Conservation (phyloP, 2,113 vertebrate genomes). For the Ibidorhyncha struthersii region DNA sequence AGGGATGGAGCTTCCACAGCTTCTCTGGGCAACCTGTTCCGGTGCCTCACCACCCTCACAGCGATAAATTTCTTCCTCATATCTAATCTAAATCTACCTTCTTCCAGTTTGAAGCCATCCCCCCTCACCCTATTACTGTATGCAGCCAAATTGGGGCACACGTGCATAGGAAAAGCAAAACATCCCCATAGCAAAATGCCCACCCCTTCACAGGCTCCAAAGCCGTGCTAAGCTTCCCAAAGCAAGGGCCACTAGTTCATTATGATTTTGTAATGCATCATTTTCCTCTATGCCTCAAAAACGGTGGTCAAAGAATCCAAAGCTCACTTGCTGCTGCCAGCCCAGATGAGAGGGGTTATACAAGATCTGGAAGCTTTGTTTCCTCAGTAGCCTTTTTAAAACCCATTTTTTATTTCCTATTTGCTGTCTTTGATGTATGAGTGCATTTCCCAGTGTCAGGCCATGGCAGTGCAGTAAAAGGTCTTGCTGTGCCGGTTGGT, state of each 20-base stretch:
- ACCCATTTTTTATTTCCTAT: neutral
- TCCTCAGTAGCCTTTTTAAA: neutral
- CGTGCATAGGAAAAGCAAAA: neutral
- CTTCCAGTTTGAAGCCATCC: too few species aligned
- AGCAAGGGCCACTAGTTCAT: neutral
- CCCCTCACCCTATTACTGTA: too few species aligned
- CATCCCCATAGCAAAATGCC: neutral
- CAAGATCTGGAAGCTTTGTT: neutral
- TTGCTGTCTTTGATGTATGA: neutral
- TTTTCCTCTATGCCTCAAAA: neutral
- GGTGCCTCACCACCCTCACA: too few species aligned
- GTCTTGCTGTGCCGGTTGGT: neutral
- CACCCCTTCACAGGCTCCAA: neutral
- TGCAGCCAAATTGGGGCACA: neutral
- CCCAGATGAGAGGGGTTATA: neutral
- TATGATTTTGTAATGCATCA: neutral
- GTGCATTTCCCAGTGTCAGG: neutral
- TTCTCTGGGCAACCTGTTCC: too few species aligned
- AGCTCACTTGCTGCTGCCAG: neutral
- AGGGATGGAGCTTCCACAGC: too few species aligned
- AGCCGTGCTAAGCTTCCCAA: neutral
- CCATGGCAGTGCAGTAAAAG: neutral
- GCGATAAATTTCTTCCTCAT: too few species aligned
- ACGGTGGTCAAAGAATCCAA: neutral
- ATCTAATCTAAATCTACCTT: too few species aligned